phyloP scores from a whole-genome alignment of 2,888 invertebrate species.

The Drosophila colorata region DNA sequence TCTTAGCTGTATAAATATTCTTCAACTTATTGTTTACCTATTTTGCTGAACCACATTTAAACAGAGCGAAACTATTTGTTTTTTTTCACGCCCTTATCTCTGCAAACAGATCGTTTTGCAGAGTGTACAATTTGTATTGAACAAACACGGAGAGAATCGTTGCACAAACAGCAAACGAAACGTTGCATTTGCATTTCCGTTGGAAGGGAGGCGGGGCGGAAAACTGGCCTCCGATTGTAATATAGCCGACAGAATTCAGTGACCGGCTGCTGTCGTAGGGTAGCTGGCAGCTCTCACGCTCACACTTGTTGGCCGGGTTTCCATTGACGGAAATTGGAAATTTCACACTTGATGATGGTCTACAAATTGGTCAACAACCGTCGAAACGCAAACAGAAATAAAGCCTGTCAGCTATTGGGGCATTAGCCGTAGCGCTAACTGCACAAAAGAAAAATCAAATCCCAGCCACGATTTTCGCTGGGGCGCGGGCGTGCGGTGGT shows the following conservation, averaged over 20 bases:
- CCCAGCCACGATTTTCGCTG: conserved; percentile 27
- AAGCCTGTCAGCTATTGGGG: conserved; percentile 63
- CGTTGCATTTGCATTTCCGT: conserved; percentile 55
- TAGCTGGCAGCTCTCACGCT: neutral
- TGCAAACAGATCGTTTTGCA: conserved; percentile 56
- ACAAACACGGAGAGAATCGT: conserved; percentile 40
- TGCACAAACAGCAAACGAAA: conserved; percentile 50
- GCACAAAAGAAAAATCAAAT: conserved; percentile 74
- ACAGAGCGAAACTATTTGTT: conserved; percentile 1
- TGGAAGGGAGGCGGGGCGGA: too few relatives aligned
- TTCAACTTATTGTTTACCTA: conserved; percentile 12
- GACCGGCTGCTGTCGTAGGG: neutral
- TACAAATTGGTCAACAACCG: conserved; percentile 78
- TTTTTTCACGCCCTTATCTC: conserved; percentile 24
- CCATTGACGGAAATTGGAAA: conserved; percentile 85
- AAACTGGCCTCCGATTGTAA: conserved; percentile 9
- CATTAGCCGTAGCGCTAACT: conserved; percentile 63
- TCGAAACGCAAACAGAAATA: conserved; percentile 61
- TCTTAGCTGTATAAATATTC: conserved; percentile 14
- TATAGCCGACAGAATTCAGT: conserved; percentile 9
- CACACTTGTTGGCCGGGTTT: conserved; percentile 9
- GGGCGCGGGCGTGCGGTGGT: neutral
- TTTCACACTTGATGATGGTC: conserved; percentile 85
- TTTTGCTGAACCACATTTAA: conserved; percentile 10
- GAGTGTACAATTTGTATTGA: conserved; percentile 53